These are phyloP conservation scores for Sula dactylatra DNA, from an alignment of 2,113 vertebrate species.

Conservation along the genomic window DNA sequence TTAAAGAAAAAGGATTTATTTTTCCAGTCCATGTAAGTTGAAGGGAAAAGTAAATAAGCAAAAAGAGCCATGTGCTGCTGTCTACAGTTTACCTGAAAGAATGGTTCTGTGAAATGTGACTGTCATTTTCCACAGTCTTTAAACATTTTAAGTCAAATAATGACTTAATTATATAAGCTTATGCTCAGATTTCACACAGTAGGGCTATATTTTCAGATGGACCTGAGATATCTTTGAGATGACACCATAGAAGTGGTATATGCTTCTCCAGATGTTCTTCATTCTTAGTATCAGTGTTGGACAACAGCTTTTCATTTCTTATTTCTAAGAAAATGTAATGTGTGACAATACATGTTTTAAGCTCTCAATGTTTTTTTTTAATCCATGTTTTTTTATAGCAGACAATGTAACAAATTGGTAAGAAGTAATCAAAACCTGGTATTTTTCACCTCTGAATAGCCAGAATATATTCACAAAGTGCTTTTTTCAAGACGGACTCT, in stretches of 20 bases:
- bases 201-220: not conserved
- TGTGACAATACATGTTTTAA: not conserved
- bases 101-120: not conserved
- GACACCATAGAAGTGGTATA: fast-evolving
- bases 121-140: not conserved
- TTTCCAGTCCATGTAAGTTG: not conserved
- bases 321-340: not conserved
- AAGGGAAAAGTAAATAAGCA: not conserved
- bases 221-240: not conserved
- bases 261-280: not conserved
- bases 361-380: not conserved
- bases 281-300: not conserved
- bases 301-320: not conserved
- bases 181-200: not conserved
- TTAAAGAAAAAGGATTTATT: not conserved
- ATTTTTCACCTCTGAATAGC: not conserved
- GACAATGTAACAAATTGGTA: not conserved
- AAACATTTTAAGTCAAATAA: not conserved
- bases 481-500: not conserved
- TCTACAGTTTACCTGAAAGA: not conserved
- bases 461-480: not conserved
- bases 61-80: not conserved
- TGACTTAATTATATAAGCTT: not conserved
- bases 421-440: not conserved
- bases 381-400: not conserved